These are phyloP conservation scores for Alethe castanea DNA, from an alignment of 2,113 vertebrate genomes.

Conservation along the genomic window DNA sequence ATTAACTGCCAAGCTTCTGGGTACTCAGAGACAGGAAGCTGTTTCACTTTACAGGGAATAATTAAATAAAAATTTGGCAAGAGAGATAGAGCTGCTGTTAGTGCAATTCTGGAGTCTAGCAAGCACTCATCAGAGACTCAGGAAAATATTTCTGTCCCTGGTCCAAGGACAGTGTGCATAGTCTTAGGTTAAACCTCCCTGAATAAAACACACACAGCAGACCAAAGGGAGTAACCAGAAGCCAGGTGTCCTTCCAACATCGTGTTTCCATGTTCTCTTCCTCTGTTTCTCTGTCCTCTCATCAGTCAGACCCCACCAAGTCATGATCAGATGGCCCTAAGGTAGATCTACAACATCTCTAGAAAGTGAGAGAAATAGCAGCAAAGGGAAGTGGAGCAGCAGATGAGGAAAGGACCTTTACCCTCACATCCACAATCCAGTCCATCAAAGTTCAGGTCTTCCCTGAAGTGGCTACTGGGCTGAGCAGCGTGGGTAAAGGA, in stretches of 20 bases:
- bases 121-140: not conserved
- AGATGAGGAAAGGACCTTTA: not conserved
- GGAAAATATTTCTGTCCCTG: not conserved
- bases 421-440: not conserved
- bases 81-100: not conserved
- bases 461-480: not conserved
- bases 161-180: not conserved
- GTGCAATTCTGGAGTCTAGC: not conserved
- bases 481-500: not conserved
- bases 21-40: slow-evolving; percentile 17
- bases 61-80: slow-evolving; percentile 40
- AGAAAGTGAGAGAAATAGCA: not conserved
- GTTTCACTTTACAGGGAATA: slow-evolving; percentile 12
- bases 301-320: not conserved
- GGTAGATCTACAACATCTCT: not conserved
- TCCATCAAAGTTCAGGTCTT: not conserved
- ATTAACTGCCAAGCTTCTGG: slow-evolving; percentile 30
- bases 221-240: not conserved
- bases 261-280: not conserved
- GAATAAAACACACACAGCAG: not conserved
- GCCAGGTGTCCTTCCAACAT: not conserved
- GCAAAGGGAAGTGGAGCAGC: not conserved
- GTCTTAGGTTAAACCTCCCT: not conserved
- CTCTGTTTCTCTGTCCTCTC: not conserved
- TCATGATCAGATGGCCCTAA: not conserved